Percentiles rank a stretch among this genome's conserved stretches.
Evolutionary conservation across 1,140 invertebrate species (phyloP).

Genomic region (Heliconius congener): DNA sequence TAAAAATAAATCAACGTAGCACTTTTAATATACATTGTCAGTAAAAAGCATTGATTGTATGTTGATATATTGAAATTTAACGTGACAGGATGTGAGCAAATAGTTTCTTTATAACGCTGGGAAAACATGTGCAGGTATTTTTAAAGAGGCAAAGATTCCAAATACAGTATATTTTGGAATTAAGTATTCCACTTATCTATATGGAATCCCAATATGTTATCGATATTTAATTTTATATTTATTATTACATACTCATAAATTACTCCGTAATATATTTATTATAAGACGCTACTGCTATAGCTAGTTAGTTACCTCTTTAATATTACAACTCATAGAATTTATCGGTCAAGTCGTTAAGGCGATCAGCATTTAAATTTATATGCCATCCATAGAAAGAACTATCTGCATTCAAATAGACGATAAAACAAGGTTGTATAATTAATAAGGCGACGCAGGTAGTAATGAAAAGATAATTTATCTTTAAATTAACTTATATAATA

Average conservation of each 20-base stretch:
- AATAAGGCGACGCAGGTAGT: not conserved
- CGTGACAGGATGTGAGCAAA: not conserved
- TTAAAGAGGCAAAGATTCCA: not conserved
- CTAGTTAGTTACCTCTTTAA: not conserved
- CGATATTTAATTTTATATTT: not conserved
- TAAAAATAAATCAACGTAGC: no score
- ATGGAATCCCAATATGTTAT: not conserved
- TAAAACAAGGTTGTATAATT: slow-evolving; percentile 15
- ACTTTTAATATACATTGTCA: no score
- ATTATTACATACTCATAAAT: not conserved
- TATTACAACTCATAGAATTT: not conserved
- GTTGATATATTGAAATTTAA: slow-evolving; percentile 3
- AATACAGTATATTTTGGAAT: not conserved
- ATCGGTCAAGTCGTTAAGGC: slow-evolving; percentile 10
- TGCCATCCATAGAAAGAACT: not conserved
- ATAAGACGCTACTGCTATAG: not conserved
- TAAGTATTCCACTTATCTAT: not conserved
- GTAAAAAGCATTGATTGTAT: not conserved
- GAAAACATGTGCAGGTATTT: not conserved
- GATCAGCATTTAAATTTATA: slow-evolving; percentile 9
- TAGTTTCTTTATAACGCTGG: not conserved
- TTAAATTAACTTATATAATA: not conserved
- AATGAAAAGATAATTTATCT: slow-evolving; percentile 6
- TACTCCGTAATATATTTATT: not conserved
- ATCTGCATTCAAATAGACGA: slow-evolving; percentile 9